Evolutionary conservation across 2,113 vertebrate species (phyloP).

Genomic region (Pica pica): DNA sequence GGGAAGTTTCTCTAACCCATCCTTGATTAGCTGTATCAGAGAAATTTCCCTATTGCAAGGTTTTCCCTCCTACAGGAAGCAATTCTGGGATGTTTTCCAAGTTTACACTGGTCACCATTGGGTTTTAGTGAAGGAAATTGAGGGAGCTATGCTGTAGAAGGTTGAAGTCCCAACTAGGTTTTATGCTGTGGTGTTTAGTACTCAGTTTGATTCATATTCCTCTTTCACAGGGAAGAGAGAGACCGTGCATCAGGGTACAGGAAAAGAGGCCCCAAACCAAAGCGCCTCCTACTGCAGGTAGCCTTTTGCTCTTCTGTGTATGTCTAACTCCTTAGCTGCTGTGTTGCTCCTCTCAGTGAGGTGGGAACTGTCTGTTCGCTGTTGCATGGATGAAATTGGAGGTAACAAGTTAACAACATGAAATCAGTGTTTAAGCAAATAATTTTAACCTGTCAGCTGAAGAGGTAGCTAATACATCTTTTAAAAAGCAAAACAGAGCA

Average conservation of each 20-base stretch:
- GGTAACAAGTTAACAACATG: background rate
- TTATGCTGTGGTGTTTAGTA: background rate
- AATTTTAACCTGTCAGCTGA: background rate
- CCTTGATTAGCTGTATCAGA: background rate
- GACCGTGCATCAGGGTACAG: constrained; percentile 91
- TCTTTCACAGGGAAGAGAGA: constrained; percentile 86
- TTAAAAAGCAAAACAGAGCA: background rate
- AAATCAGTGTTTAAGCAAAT: background rate
- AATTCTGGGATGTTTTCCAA: background rate
- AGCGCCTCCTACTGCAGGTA: constrained; percentile 93
- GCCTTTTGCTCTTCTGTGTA: background rate
- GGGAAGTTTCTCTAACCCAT: background rate
- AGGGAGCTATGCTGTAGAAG: background rate
- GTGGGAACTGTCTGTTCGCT: background rate
- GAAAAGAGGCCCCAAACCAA: constrained; percentile 94
- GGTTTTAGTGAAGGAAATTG: background rate
- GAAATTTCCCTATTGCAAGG: background rate
- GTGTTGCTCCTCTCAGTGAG: background rate
- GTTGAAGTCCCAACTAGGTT: background rate
- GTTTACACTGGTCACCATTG: background rate
- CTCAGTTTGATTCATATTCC: background rate
- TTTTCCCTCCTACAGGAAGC: background rate
- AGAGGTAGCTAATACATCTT: background rate
- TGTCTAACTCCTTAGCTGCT: background rate
- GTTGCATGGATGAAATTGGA: background rate